Percentiles rank a stretch among this genome's conserved stretches.
Conservation (phyloP, 2,888 invertebrate genomes). For the Apotomis betuletana region DNA sequence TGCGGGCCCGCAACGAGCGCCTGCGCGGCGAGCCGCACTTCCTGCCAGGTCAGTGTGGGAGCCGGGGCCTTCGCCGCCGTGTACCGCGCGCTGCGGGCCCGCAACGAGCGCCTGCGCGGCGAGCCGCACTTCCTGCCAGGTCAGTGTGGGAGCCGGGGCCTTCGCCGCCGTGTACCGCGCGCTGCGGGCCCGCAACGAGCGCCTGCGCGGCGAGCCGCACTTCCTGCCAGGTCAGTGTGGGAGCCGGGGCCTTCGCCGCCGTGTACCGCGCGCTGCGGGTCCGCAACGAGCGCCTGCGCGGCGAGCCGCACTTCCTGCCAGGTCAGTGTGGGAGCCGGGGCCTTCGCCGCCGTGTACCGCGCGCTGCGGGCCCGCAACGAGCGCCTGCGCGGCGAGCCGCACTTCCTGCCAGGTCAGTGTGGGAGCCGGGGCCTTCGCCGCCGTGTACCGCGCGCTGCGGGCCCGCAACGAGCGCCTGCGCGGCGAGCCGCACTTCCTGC, state of each 20-base stretch:
- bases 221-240: conserved; percentile 80
- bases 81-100: conserved; percentile 64
- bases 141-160: conserved; percentile 56
- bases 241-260: not conserved
- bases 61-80: conserved; percentile 69
- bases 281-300: conserved; percentile 58
- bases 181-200: conserved; percentile 66
- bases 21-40: conserved; percentile 78
- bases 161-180: conserved; percentile 75
- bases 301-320: conserved; percentile 81
- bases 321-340: conserved; percentile 57
- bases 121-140: conserved; percentile 82
- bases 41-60: conserved; percentile 73
- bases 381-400: too few relatives aligned
- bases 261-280: too few relatives aligned
- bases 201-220: conserved; percentile 70
- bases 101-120: conserved; percentile 68
- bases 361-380: too few relatives aligned
- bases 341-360: too few relatives aligned
- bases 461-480: too few relatives aligned
- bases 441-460: too few relatives aligned
- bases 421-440: too few relatives aligned
- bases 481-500: too few relatives aligned
- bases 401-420: too few relatives aligned
- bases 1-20: conserved; percentile 20